These are phyloP conservation scores for Drosophila nigrodunni DNA, from an alignment of 1,140 invertebrate species.

Conservation along the genomic window DNA sequence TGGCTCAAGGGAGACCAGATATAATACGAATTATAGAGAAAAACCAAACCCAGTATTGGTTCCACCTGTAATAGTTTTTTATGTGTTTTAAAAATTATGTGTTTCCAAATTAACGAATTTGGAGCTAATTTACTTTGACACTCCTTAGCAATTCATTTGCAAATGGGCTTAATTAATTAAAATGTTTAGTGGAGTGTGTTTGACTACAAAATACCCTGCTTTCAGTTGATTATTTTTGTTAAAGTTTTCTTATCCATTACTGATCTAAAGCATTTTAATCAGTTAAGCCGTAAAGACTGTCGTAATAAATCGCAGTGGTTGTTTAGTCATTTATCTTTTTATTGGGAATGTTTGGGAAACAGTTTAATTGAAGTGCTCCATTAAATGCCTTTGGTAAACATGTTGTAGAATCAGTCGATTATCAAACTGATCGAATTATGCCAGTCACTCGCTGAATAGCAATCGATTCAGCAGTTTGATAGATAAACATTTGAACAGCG, in stretches of 20 bases:
- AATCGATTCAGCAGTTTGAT: constrained; percentile 15
- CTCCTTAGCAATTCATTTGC: too few species aligned
- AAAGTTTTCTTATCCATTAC: too few species aligned
- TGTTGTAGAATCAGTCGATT: constrained; percentile 7
- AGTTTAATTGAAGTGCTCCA: constrained; percentile 19
- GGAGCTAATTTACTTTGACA: too few species aligned
- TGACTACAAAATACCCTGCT: too few species aligned
- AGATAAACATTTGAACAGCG: constrained; percentile 9
- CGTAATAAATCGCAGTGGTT: constrained; percentile 33
- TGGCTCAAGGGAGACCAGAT: too few species aligned
- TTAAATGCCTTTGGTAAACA: constrained; percentile 22
- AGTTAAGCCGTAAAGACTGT: not conserved
- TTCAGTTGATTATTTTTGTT: not conserved
- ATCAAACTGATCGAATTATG: constrained; percentile 18
- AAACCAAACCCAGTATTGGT: too few species aligned
- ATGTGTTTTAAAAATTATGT: too few species aligned
- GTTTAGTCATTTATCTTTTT: constrained; percentile 34
- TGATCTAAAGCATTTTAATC: not conserved
- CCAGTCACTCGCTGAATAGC: not conserved
- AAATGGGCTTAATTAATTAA: too few species aligned
- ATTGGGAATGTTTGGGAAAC: constrained; percentile 1
- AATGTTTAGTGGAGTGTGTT: too few species aligned
- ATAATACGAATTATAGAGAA: too few species aligned
- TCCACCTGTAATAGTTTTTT: too few species aligned
- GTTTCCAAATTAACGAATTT: too few species aligned